Evolutionary conservation across 2,797 vertebrate genomes (phyloP).

Genomic region (Falco rusticolus): DNA sequence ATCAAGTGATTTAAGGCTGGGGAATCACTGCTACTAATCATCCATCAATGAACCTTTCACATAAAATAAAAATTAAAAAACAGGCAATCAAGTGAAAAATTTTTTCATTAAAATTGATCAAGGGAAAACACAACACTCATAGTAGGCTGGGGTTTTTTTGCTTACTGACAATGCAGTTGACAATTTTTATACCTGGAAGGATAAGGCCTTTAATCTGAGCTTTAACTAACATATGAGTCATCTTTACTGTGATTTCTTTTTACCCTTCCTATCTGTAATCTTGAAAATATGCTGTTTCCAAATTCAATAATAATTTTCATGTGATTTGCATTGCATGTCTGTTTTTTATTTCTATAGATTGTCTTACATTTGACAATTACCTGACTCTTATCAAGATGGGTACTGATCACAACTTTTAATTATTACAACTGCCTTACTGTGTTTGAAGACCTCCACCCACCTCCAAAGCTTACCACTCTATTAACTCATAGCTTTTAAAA

Average conservation of each 20-base stretch:
- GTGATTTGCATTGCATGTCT: neutral
- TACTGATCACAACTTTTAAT: neutral
- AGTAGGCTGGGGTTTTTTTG: neutral
- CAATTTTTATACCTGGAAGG: neutral
- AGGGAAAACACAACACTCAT: neutral
- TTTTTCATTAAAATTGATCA: neutral
- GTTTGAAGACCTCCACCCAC: neutral
- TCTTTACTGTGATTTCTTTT: constrained; percentile 6
- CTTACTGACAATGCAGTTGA: neutral
- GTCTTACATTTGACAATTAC: neutral
- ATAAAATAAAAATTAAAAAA: neutral
- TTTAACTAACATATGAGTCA: neutral
- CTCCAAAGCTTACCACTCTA: neutral
- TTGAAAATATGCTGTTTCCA: neutral
- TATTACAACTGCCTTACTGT: neutral
- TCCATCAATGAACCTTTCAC: neutral
- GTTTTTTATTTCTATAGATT: neutral
- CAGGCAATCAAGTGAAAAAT: neutral
- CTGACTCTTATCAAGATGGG: neutral
- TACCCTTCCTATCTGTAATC: neutral
- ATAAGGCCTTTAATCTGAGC: neutral
- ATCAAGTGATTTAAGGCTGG: neutral
- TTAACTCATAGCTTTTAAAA: neutral
- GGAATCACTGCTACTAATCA: neutral
- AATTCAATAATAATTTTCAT: neutral